These are phyloP conservation scores for Brotula barbata DNA, from an alignment of 2,797 vertebrate species.

Conservation along the genomic window DNA sequence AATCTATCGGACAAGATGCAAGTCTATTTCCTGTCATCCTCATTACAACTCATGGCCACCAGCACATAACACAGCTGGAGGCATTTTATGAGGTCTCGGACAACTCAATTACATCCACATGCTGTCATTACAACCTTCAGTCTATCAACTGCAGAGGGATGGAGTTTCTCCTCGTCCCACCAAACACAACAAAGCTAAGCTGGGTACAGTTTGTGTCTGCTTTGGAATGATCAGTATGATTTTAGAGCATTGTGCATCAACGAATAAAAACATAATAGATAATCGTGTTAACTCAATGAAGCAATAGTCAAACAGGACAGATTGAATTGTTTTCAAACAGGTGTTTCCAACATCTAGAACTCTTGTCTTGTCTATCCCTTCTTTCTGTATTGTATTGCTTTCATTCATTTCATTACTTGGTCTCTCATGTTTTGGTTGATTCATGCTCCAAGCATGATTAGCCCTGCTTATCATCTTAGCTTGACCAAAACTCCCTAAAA, in stretches of 20 bases:
- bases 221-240: not conserved
- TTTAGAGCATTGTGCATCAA: not conserved
- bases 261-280: not conserved
- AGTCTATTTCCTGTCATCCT: slow-evolving; percentile 21
- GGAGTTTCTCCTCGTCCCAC: slow-evolving; percentile 1
- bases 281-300: too few species aligned
- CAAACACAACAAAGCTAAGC: not conserved
- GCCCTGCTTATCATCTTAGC: too few species aligned
- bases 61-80: slow-evolving; percentile 17
- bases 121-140: slow-evolving; percentile 11
- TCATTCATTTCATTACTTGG: too few species aligned
- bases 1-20: not conserved
- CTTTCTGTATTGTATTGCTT: too few species aligned
- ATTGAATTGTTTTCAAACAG: too few species aligned
- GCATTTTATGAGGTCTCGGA: slow-evolving; percentile 19
- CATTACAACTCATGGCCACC: slow-evolving; percentile 19
- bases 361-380: too few species aligned
- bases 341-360: too few species aligned
- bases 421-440: too few species aligned
- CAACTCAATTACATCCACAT: slow-evolving; percentile 26
- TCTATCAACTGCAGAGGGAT: slow-evolving; percentile 7
- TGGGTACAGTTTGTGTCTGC: not conserved
- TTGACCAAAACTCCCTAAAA: too few species aligned
- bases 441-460: too few species aligned
- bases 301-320: too few species aligned